Conservation (phyloP, 2,888 invertebrate genomes). For the Xanthostigma xanthostigma region DNA sequence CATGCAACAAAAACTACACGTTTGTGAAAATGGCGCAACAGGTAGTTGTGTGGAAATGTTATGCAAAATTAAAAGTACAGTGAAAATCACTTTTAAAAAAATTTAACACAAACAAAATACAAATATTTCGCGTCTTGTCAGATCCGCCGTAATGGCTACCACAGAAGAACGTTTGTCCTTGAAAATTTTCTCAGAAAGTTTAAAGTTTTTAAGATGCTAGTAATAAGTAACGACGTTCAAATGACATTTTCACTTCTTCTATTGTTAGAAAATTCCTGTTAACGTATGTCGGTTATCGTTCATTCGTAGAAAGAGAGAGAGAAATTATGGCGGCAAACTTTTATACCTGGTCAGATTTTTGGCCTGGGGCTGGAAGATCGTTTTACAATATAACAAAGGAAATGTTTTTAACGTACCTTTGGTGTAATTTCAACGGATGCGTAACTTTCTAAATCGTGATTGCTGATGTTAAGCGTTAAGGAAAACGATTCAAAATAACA, state of each 20-base stretch:
- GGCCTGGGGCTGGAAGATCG: constrained; percentile 1
- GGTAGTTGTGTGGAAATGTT: neutral
- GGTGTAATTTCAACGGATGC: constrained; percentile 14
- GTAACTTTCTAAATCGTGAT: too few species aligned
- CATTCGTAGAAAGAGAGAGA: constrained; percentile 2
- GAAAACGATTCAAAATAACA: too few species aligned
- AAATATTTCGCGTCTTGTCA: constrained; percentile 4
- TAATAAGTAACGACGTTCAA: constrained; percentile 6
- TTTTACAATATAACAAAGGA: neutral
- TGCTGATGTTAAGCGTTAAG: too few species aligned
- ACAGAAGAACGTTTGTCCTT: constrained; percentile 26
- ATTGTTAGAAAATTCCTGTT: neutral
- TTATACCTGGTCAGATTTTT: constrained; percentile 8
- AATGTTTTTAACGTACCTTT: constrained; percentile 19
- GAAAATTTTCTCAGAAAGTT: constrained; percentile 28
- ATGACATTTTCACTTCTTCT: constrained; percentile 3
- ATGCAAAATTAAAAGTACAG: neutral
- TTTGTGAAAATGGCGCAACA: neutral
- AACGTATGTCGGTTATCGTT: constrained; percentile 6
- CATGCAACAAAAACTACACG: neutral
- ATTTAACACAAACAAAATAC: neutral
- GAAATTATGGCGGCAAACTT: constrained; percentile 12
- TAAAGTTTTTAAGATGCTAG: constrained; percentile 9
- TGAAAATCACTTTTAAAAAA: neutral
- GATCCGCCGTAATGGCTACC: constrained; percentile 23